These are phyloP conservation scores for Aphidius ervi DNA, from an alignment of 1,140 invertebrate genomes.

Conservation along the genomic window DNA sequence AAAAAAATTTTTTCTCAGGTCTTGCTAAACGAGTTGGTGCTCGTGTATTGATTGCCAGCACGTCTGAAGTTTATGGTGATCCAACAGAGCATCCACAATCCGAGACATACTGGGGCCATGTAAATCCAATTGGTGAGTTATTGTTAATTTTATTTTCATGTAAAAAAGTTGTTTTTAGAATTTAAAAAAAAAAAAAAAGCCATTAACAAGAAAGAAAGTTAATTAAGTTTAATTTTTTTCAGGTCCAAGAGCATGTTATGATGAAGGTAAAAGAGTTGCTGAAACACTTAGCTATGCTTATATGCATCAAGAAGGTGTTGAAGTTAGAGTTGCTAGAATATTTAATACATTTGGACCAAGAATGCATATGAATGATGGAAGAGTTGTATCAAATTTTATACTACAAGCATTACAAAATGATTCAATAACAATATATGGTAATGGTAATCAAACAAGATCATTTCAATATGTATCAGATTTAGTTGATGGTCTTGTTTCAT, in stretches of 20 bases:
- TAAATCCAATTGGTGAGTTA: conserved; percentile 91
- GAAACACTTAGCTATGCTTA: conserved; percentile 97
- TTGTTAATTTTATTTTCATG: background rate
- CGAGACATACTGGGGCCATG: conserved; percentile 97
- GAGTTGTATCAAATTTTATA: conserved; percentile 99
- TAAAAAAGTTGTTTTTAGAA: background rate
- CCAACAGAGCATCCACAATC: conserved; percentile 94
- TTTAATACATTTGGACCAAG: conserved; percentile 99
- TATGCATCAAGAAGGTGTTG: conserved; percentile 91
- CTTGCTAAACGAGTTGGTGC: conserved; percentile 92
- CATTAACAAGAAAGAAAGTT: background rate
- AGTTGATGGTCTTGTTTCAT: conserved; percentile 85
- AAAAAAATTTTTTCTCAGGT: conserved; percentile 54
- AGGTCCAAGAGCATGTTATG: conserved; percentile 95
- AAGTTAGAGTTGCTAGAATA: conserved; percentile 93
- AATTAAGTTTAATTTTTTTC: conserved; percentile 26
- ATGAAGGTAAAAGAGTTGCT: conserved; percentile 96
- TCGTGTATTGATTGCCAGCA: conserved; percentile 92
- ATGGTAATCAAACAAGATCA: conserved; percentile 93
- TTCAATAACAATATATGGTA: conserved; percentile 95
- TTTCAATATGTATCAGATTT: conserved; percentile 98
- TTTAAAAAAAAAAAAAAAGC: conserved; percentile 2
- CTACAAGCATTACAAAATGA: conserved; percentile 93
- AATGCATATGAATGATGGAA: conserved; percentile 99
- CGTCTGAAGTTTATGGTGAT: conserved; percentile 98